Evolutionary conservation across 1,140 invertebrate species (phyloP), one percentile per base, ranked within the genome.

Genomic region (Argopecten irradians): DNA sequence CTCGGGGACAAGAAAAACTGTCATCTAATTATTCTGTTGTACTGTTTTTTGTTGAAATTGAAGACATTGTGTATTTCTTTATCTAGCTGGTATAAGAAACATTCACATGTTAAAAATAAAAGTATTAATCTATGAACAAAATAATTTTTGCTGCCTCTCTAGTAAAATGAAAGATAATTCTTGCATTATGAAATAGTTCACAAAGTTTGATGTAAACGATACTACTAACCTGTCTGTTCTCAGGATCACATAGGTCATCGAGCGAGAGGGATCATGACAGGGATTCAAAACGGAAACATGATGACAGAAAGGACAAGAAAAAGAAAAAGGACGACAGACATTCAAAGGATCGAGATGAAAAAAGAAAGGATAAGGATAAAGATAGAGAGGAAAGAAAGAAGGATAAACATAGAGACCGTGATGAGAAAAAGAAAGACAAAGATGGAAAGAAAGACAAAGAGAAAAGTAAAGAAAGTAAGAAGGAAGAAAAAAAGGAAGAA

Each of bases 331-430:
- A 86, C 85, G 89, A 92, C 85, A 82, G 85, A 5, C 9, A 88
- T 35, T 28, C 71, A 11, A 46, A 83, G 28, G 85, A 92, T 94
- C 87, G 92, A 96, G 36, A 95, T 94, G 90, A 95, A 92, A 89
- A 95, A 95, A 87, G 95, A 94, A n/a, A 93, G 94, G 91, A 92
- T 95, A 87, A 89, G 14, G 88, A 88, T 39, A 88, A 89, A 82
- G 90, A 91, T 13, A 84, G 88, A 71, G 86, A 91, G 22, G 85
- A 89, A 55, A 84, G 87, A 28, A 88, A 96, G 36, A 95, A 95
- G 93, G 93, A 95, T 86, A 90, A 96, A n/a, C 94, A 95, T 43
- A 89, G 94, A 35, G 93, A 95, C 33, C 92, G 93, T 88, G 93
- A 93, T 87, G 92, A 94, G 36, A 92, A 92, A 85, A 92, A 92